These are phyloP conservation scores for Seira musarum DNA, from an alignment of 2,888 invertebrate genomes.

Conservation along the genomic window DNA sequence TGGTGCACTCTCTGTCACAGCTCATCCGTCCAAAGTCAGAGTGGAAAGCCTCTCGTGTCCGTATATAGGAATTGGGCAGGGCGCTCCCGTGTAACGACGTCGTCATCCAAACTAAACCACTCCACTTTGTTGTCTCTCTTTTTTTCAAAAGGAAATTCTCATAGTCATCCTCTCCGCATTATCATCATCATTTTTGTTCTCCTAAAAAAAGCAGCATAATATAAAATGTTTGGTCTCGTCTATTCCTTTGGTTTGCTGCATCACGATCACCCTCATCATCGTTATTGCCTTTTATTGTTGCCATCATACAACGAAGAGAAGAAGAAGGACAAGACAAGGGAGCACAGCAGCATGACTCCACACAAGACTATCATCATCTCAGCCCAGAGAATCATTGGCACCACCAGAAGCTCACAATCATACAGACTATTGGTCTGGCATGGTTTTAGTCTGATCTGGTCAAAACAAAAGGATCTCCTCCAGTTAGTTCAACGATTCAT, in stretches of 20 bases:
- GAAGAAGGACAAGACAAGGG: neutral
- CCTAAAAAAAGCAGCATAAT: slow-evolving; percentile 5
- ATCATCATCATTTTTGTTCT: slow-evolving; percentile 22
- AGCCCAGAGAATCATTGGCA: too few relatives aligned
- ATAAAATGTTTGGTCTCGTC: too few relatives aligned
- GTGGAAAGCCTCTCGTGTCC: slow-evolving; percentile 51
- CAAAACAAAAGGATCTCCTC: too few relatives aligned
- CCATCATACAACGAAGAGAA: neutral
- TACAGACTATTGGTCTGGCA: too few relatives aligned
- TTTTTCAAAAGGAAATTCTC: slow-evolving; percentile 46
- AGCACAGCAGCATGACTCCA: too few relatives aligned
- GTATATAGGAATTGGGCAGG: slow-evolving; percentile 59
- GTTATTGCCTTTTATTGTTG: neutral
- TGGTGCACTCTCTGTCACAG: too few relatives aligned
- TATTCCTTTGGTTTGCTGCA: too few relatives aligned
- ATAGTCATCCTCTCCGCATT: slow-evolving; percentile 51
- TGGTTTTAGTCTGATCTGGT: too few relatives aligned
- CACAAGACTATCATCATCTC: too few relatives aligned
- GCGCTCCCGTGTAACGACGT: slow-evolving; percentile 52
- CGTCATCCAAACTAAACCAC: slow-evolving; percentile 19
- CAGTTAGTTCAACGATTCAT: too few relatives aligned
- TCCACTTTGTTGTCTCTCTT: slow-evolving; percentile 9
- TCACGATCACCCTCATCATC: too few relatives aligned
- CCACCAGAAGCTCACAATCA: too few relatives aligned
- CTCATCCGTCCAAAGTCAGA: slow-evolving; percentile 15